Conservation (phyloP, 2,888 invertebrate genomes). For the Lordiphosa fenestrarum region DNA sequence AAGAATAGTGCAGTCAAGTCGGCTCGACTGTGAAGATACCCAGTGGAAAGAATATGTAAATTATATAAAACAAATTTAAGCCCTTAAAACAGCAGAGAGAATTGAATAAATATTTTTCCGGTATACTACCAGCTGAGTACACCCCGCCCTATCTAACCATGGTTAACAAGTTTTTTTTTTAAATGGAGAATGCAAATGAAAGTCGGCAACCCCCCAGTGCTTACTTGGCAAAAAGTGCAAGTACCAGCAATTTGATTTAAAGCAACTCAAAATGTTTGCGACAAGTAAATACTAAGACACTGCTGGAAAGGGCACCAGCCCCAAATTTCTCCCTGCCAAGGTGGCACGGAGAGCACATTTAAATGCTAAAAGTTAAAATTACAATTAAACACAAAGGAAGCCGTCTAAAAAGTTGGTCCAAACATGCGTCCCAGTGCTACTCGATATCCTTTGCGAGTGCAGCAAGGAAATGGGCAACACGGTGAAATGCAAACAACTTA, state of each 20-base stretch:
- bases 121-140: no score
- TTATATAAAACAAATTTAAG: no score
- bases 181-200: background rate
- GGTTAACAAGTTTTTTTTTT: no score
- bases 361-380: constrained; percentile 37
- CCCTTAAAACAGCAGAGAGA: no score
- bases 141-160: no score
- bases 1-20: background rate
- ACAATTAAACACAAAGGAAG: constrained; percentile 29
- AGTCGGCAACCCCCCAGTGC: background rate
- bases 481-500: constrained; percentile 39
- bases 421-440: constrained; percentile 25
- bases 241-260: constrained; percentile 15
- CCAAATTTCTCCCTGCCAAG: constrained; percentile 10
- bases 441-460: constrained; percentile 35
- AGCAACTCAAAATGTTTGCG: constrained; percentile 34
- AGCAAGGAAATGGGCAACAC: constrained; percentile 1
- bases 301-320: constrained; percentile 16
- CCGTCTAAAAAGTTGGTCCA: constrained; percentile 35
- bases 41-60: no score
- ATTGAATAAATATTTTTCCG: no score
- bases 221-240: constrained; percentile 1
- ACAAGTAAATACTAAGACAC: constrained; percentile 23
- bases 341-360: constrained; percentile 31
- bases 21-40: no score